phyloP scores from a whole-genome alignment of 1,140 invertebrate genomes.

The Hypothenemus hampei region DNA sequence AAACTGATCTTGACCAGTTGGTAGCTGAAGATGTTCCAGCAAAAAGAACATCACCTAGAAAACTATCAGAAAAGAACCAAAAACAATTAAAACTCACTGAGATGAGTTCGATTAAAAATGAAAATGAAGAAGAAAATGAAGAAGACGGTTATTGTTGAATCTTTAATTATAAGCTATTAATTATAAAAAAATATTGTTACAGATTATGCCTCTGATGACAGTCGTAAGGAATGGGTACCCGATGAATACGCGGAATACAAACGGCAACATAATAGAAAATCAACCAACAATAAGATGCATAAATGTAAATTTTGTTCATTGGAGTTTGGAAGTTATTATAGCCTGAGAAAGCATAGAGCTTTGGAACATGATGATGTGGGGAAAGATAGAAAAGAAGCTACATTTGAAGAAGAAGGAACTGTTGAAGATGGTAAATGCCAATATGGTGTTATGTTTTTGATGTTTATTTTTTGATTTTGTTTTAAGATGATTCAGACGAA shows the following conservation, averaged over 20 bases:
- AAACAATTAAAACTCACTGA: no score
- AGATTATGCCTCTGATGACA: slow-evolving; percentile 23
- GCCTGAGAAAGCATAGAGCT: slow-evolving; percentile 15
- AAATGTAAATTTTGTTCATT: slow-evolving; percentile 14
- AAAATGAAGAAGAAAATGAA: no score
- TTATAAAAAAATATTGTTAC: no score
- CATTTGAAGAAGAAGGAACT: background rate
- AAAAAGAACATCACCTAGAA: no score
- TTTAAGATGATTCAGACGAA: slow-evolving; percentile 17
- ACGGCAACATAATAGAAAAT: slow-evolving; percentile 5
- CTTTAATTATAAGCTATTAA: no score
- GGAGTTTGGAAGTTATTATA: slow-evolving; percentile 11
- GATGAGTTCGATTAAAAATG: no score
- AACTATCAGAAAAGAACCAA: no score
- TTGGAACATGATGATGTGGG: slow-evolving; percentile 15
- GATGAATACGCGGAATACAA: slow-evolving; percentile 32
- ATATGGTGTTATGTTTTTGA: background rate
- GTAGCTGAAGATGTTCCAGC: no score
- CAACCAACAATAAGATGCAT: background rate
- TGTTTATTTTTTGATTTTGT: background rate
- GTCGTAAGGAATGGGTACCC: slow-evolving; percentile 27
- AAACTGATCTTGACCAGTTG: no score
- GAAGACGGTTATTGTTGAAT: no score
- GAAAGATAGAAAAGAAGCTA: slow-evolving; percentile 10
- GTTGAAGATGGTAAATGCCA: background rate